Percentiles rank a stretch among this genome's conserved stretches.
phyloP scores from a whole-genome alignment of 2,797 vertebrate genomes.

The Myripristis jacobus region DNA sequence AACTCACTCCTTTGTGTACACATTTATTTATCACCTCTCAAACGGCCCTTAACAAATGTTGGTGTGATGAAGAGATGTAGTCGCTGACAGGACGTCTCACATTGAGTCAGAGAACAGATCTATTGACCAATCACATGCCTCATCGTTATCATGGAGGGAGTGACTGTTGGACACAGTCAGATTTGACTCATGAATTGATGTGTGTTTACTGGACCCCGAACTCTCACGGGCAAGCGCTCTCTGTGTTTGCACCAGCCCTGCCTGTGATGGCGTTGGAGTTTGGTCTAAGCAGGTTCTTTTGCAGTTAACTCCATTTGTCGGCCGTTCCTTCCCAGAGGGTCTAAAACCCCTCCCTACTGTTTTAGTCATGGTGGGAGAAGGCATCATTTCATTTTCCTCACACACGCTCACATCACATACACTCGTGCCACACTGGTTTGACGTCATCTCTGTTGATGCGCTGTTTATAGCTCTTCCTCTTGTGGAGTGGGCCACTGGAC shows the following conservation, averaged over 20 bases:
- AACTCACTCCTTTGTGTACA: too few species aligned
- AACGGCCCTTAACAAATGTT: too few species aligned
- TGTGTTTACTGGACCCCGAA: not conserved
- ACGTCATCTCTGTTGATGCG: not conserved
- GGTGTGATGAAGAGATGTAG: too few species aligned
- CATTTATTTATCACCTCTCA: too few species aligned
- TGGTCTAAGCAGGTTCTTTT: conserved; percentile 33
- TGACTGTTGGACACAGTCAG: not conserved
- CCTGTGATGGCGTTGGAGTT: not conserved
- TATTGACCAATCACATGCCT: conserved; percentile 71
- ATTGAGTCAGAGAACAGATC: conserved; percentile 76
- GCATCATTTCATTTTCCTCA: conserved; percentile 31
- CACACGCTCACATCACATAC: conserved; percentile 10
- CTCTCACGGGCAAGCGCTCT: conserved; percentile 18
- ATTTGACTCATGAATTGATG: not conserved
- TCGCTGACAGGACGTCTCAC: conserved; percentile 34
- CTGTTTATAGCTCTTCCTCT: not conserved
- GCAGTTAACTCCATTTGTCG: not conserved
- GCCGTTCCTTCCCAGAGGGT: not conserved
- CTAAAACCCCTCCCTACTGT: not conserved
- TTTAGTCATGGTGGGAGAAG: conserved; percentile 56
- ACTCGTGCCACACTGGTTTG: conserved; percentile 10
- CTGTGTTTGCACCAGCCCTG: not conserved
- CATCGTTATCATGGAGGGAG: conserved; percentile 20
- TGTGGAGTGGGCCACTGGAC: conserved; percentile 8